Evolutionary conservation across 53 echinoderm and acorn worm genomes (phyloP).

Genomic region (Paracentrotus lividus): DNA sequence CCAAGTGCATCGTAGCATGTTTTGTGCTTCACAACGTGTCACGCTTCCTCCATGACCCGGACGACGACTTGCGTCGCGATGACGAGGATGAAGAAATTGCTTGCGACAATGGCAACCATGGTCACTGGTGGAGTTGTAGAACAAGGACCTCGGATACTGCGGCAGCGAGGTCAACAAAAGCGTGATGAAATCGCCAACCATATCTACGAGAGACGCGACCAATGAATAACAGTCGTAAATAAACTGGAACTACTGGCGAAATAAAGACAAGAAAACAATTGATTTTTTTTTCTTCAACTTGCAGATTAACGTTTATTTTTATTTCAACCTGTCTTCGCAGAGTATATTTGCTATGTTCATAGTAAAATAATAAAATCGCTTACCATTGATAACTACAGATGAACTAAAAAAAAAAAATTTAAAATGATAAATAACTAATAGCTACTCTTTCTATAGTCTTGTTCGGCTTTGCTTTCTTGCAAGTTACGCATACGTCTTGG

Average conservation of each 20-base stretch:
- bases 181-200: conserved; percentile 21
- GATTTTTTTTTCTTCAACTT: neutral
- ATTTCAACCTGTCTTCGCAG: conserved; percentile 15
- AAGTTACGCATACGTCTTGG: too few relatives aligned
- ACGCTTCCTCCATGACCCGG: too few relatives aligned
- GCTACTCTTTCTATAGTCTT: conserved; percentile 1
- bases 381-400: conserved; percentile 4
- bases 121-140: neutral
- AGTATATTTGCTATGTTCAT: conserved; percentile 16
- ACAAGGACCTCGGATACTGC: conserved; percentile 22
- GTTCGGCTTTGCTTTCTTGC: neutral
- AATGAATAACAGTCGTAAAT: conserved; percentile 6
- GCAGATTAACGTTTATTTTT: conserved; percentile 2
- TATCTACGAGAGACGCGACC: conserved; percentile 15
- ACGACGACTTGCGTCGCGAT: conserved; percentile 19
- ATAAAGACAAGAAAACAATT: neutral
- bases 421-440: neutral
- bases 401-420: neutral
- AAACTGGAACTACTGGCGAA: neutral
- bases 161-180: conserved; percentile 39
- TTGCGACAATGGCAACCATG: neutral
- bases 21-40: too few relatives aligned
- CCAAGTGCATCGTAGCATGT: too few relatives aligned
- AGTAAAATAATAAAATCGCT: neutral
- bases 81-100: neutral